phyloP scores from a whole-genome alignment of 2,113 vertebrate genomes.

The Trinectes maculatus region DNA sequence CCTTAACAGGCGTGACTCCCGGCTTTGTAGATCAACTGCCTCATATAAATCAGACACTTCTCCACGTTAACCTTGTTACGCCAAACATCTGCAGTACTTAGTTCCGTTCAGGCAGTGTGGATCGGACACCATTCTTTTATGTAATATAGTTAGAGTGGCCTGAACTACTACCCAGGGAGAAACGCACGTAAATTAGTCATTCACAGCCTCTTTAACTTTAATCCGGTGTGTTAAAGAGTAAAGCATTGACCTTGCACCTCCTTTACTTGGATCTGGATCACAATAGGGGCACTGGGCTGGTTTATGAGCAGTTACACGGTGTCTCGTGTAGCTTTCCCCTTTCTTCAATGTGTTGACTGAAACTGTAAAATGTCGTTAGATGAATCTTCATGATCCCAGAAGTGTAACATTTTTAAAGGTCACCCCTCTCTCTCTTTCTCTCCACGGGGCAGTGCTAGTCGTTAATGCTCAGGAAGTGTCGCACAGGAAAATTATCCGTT shows the following conservation, averaged over 20 bases:
- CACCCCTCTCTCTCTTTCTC: slow-evolving; percentile 2
- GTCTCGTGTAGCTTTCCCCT: background rate
- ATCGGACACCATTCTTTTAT: background rate
- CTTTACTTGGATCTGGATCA: background rate
- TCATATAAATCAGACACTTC: slow-evolving; percentile 26
- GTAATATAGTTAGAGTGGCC: background rate
- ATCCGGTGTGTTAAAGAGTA: background rate
- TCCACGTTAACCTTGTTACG: background rate
- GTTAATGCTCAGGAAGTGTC: background rate
- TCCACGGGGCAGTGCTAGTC: background rate
- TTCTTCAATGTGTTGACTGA: background rate
- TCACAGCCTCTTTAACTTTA: background rate
- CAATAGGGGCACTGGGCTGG: background rate
- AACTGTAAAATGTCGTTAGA: background rate
- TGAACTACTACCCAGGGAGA: background rate
- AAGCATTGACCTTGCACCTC: background rate
- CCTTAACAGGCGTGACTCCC: slow-evolving; percentile 47
- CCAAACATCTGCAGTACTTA: background rate
- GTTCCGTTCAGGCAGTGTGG: background rate
- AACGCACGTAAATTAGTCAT: background rate
- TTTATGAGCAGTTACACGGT: background rate
- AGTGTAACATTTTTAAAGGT: slow-evolving; percentile 19
- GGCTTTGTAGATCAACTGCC: slow-evolving; percentile 39
- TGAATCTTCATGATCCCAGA: background rate
- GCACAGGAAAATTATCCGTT: slow-evolving; percentile 1